phyloP scores from a whole-genome alignment of 2,113 vertebrate species.

The Pseudonaja textilis region DNA sequence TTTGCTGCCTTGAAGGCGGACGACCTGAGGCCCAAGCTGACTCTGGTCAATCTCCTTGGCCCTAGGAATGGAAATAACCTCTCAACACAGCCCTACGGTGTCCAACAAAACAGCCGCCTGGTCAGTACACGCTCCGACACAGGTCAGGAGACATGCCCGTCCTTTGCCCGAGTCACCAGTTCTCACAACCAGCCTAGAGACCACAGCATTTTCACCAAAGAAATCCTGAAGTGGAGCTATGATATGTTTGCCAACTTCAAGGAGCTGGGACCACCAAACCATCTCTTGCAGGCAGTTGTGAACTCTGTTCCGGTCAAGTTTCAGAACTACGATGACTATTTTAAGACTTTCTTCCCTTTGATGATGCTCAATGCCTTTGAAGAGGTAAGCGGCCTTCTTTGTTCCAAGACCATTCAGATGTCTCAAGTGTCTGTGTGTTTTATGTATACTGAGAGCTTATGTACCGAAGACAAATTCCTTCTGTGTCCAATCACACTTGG shows the following conservation, averaged over 20 bases:
- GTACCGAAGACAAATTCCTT: too few relatives aligned
- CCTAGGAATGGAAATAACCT: not conserved
- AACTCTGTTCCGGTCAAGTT: slow-evolving; percentile 73
- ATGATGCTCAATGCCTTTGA: slow-evolving; percentile 83
- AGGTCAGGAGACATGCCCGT: not conserved
- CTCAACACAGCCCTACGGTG: slow-evolving; percentile 18
- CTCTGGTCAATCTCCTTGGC: not conserved
- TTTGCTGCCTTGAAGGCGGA: accelerated
- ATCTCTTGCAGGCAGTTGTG: slow-evolving; percentile 67
- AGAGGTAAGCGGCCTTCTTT: slow-evolving; percentile 70
- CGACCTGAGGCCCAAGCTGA: accelerated
- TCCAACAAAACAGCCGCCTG: not conserved
- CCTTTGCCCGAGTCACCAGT: not conserved
- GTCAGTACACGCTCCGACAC: too few relatives aligned
- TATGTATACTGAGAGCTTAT: too few relatives aligned
- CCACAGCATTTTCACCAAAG: slow-evolving; percentile 62
- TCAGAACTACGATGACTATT: slow-evolving; percentile 73
- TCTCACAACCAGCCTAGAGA: slow-evolving; percentile 41
- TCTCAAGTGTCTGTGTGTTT: not conserved
- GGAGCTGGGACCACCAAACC: slow-evolving; percentile 68
- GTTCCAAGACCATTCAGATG: not conserved
- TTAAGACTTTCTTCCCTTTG: slow-evolving; percentile 76
- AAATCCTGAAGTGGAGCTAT: slow-evolving; percentile 76
- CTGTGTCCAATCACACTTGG: too few relatives aligned
- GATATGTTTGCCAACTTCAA: slow-evolving; percentile 71